phyloP scores from a whole-genome alignment of 1,140 invertebrate genomes.

The Drosophila orena region DNA sequence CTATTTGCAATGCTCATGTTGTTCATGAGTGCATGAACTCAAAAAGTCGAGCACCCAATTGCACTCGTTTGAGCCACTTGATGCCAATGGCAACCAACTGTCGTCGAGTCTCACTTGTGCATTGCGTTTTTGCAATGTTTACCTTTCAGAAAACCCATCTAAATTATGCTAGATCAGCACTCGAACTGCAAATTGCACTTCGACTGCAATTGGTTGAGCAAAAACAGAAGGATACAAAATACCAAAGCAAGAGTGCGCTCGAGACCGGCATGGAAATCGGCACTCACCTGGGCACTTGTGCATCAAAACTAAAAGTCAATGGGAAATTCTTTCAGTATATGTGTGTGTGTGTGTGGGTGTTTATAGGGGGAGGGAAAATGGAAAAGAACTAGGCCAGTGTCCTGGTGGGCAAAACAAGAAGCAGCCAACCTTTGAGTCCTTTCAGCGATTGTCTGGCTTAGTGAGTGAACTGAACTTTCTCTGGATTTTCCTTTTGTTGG shows the following conservation, averaged over 20 bases:
- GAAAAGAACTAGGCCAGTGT: constrained; percentile 44
- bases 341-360: constrained; percentile 12
- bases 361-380: background rate
- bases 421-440: constrained; percentile 23
- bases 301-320: constrained; percentile 53
- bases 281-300: constrained; percentile 53
- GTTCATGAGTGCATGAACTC: constrained; percentile 22
- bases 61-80: constrained; percentile 37
- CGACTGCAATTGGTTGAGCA: constrained; percentile 31
- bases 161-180: constrained; percentile 32
- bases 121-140: constrained; percentile 12
- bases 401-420: constrained; percentile 18
- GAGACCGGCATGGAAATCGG: constrained; percentile 24
- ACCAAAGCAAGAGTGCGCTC: constrained; percentile 22
- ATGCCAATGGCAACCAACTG: constrained; percentile 36
- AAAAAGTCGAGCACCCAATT: constrained; percentile 27
- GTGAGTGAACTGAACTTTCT: constrained; percentile 31
- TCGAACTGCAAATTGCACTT: constrained; percentile 17
- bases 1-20: constrained; percentile 14
- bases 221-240: constrained; percentile 12
- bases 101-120: constrained; percentile 29
- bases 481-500: background rate
- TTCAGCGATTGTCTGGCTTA: constrained; percentile 43
- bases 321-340: constrained; percentile 12
- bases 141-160: constrained; percentile 15